Base-by-base conservation (phyloP, 2,888 invertebrate species). In the Trachelus troglodyta region DNA sequence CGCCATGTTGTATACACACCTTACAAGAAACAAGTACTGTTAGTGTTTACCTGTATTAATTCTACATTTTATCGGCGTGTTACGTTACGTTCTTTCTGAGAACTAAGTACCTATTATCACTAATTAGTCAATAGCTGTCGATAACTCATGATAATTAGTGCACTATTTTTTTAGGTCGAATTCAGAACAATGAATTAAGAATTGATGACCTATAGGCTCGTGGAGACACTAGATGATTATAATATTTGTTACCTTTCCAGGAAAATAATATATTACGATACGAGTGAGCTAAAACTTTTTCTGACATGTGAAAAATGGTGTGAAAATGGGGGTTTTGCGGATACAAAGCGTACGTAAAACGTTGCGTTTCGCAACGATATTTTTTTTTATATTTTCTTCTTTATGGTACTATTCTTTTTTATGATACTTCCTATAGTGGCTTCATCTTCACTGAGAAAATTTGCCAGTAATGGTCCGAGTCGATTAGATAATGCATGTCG, bases 201-300 rank as follows among this genome's bases (percentile, higher is more conserved):
- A 56, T 56, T 23, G 9, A 23, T 23, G 23, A 9, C 23, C 15
- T 23, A 23, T 2, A 23, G 23, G 23, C 56, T 56, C 2, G 12
- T 33, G 1, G 12, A 33, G 23, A 76, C 31, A 34, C 76, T 74
- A 71, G 30, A 37, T 76, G 76, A 34, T 76, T 75, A 69, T 75
- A 34, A 23, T 12, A 56, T 56, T 56, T 56, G 56, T 23, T 56
- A 23, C 2, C 23, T 56, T 23, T 2, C 56, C 56, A 56, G 9
- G 23, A 56, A 23, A 56, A 35, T 35, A 35, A 12, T 35, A 35
- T 11, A 12, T 35, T 35, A 35, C 35, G 35, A 35, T 12, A 35
- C 35, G 12, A 35, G 1, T 3, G 35, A 12, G 11, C 12, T 12
- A 35, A 12, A 35, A 35, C 12, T 35, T 35, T 35, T 35, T 35